Evolutionary conservation across 2,888 invertebrate genomes (phyloP).

Genomic region (Eupeodes luniger): DNA sequence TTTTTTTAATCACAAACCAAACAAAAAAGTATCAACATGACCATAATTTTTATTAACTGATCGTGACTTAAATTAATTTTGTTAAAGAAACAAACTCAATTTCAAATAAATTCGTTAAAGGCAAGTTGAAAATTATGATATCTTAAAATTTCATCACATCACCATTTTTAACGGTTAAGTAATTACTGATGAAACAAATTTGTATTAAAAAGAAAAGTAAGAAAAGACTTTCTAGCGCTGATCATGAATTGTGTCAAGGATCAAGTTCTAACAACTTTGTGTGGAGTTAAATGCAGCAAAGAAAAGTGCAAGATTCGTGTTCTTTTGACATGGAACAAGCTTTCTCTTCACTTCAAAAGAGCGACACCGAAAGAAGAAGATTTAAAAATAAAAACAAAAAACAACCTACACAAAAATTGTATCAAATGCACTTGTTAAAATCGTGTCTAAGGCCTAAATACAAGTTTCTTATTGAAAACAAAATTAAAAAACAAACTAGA

Average conservation of each 20-base stretch:
- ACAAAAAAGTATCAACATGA: slow-evolving; percentile 24
- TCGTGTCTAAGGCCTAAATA: background rate
- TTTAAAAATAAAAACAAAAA: background rate
- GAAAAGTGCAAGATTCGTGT: background rate
- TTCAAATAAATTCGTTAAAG: background rate
- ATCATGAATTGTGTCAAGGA: background rate
- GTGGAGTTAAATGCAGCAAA: background rate
- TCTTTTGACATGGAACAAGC: background rate
- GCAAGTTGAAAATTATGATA: background rate
- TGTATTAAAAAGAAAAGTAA: background rate
- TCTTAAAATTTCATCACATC: background rate
- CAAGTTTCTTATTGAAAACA: slow-evolving; percentile 11
- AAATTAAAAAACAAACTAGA: slow-evolving; percentile 47
- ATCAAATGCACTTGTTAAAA: background rate
- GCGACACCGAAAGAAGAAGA: background rate
- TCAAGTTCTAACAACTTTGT: background rate
- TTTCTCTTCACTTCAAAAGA: background rate
- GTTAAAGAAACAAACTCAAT: background rate
- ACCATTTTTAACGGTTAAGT: background rate
- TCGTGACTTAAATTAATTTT: slow-evolving; percentile 56
- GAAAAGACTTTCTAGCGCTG: background rate
- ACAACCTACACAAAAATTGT: background rate
- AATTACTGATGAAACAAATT: background rate
- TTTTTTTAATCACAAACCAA: background rate
- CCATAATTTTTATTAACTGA: slow-evolving; percentile 57